Evolutionary conservation across 2,888 invertebrate species (phyloP).

Genomic region (Clostera curtula): DNA sequence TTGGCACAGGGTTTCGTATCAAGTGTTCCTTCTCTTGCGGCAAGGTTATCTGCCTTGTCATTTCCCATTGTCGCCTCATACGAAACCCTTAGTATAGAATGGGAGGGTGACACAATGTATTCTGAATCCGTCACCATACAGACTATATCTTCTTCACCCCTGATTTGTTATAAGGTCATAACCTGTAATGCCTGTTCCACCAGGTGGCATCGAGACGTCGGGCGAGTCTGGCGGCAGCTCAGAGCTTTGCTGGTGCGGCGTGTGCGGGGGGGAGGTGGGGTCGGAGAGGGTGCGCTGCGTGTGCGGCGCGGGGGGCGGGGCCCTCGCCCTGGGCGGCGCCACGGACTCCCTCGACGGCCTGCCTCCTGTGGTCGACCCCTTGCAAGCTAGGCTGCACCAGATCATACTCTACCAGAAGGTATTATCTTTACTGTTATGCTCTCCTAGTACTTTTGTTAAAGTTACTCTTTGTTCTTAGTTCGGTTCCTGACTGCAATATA

Average conservation of each 20-base stretch:
- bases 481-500: no score
- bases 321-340: conserved; percentile 27
- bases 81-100: conserved; percentile 5
- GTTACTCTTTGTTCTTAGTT: no score
- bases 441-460: conserved; percentile 1
- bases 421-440: conserved; percentile 6
- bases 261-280: conserved; percentile 26
- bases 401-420: conserved; percentile 89
- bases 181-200: no score
- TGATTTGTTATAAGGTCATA: no score
- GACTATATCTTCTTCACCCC: no score
- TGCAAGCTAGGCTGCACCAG: conserved; percentile 86
- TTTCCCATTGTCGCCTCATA: conserved; percentile 1
- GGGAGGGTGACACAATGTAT: conserved; percentile 3
- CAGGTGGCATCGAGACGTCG: conserved; percentile 39
- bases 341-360: conserved; percentile 84
- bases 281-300: conserved; percentile 27
- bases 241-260: conserved; percentile 27
- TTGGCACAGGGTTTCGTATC: no score
- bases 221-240: conserved; percentile 29
- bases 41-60: neutral
- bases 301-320: conserved; percentile 24
- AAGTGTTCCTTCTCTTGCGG: no score
- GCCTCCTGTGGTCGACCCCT: conserved; percentile 80
- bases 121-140: no score